phyloP scores from a whole-genome alignment of 2,113 vertebrate species.

The Sciurus niger region DNA sequence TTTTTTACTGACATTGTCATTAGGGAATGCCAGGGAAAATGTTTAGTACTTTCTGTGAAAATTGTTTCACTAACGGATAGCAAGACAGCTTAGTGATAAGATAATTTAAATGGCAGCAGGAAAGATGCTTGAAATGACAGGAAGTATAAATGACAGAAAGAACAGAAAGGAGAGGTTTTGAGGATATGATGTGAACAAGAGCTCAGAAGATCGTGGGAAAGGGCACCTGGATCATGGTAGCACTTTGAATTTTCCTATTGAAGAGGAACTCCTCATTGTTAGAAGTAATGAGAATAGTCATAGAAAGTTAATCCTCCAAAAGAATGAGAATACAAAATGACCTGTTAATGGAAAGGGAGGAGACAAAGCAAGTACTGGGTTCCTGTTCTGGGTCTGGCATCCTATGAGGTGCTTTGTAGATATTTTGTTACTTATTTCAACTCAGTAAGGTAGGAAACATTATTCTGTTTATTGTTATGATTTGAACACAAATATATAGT shows the following conservation, averaged over 20 bases:
- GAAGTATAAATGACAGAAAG: constrained; percentile 84
- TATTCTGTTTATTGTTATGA: neutral
- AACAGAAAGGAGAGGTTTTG: constrained; percentile 70
- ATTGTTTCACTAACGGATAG: constrained; percentile 83
- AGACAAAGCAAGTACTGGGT: neutral
- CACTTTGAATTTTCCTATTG: constrained; percentile 67
- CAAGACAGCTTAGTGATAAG: constrained; percentile 89
- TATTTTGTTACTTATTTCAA: neutral
- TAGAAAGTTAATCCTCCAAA: constrained; percentile 48
- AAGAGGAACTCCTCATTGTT: constrained; percentile 70
- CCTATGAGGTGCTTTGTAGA: neutral
- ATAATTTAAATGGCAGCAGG: constrained; percentile 87
- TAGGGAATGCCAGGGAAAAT: constrained; percentile 84
- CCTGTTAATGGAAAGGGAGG: constrained; percentile 49
- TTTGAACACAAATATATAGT: neutral
- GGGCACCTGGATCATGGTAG: constrained; percentile 40
- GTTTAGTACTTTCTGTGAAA: constrained; percentile 86
- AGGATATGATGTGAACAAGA: constrained; percentile 58
- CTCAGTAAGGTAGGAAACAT: neutral
- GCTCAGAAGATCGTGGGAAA: constrained; percentile 78
- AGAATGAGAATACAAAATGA: neutral
- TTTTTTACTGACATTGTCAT: constrained; percentile 85
- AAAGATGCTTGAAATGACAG: constrained; percentile 84
- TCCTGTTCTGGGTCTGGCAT: neutral
- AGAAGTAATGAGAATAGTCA: constrained; percentile 59